Base-by-base conservation (phyloP, 2,113 vertebrate genomes). In the Papio anubis region DNA sequence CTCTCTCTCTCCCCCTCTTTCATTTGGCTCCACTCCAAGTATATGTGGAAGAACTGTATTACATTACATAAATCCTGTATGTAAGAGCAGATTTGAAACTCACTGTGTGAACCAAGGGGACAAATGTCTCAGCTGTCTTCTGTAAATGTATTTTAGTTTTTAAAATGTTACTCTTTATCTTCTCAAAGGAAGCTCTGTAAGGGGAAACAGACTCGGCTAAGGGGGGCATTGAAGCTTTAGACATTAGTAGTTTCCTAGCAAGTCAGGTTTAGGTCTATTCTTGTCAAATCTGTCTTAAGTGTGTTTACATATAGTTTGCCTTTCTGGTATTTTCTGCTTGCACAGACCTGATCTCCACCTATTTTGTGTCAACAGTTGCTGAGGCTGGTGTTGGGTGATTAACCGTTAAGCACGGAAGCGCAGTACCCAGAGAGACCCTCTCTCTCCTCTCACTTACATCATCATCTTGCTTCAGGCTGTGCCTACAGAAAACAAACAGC, bases 291-390 rank as follows among this genome's bases (percentile, higher is more conserved):
- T 98, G 96, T 93, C 98, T 98, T 97, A 97, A 98, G 96, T 96
- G 96, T 99, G 97, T 99, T 99, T 99, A 98, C 98, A 98, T 98
- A 98, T 85, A 98, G 98, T 99, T 98, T 98, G 98, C 98, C 98
- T 99, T 98, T 99, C 99, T 99, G 99, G 99, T 99, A 99, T 99
- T 99, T 98, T 98, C 95, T 98, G 99, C 99, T 98, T 99, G 99
- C 99, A 99, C 98, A 99, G 99, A 99, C 99, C 99, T 99, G 99
- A 99, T 99, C 98, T 98, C 97, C 97, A 98, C 99, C 99, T 99
- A 99, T 99, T 98, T 99, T 99, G 98, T 99, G 99, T 99, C 99
- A 99, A 99, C 99, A 99, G 98, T 97, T 98, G 97, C 98, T 94
- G 98, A 98, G 98, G 93, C 98, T 98, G 97, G 97, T 98, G 98